phyloP scores from a whole-genome alignment of 2,797 vertebrate genomes.

The Urocyon cinereoargenteus region DNA sequence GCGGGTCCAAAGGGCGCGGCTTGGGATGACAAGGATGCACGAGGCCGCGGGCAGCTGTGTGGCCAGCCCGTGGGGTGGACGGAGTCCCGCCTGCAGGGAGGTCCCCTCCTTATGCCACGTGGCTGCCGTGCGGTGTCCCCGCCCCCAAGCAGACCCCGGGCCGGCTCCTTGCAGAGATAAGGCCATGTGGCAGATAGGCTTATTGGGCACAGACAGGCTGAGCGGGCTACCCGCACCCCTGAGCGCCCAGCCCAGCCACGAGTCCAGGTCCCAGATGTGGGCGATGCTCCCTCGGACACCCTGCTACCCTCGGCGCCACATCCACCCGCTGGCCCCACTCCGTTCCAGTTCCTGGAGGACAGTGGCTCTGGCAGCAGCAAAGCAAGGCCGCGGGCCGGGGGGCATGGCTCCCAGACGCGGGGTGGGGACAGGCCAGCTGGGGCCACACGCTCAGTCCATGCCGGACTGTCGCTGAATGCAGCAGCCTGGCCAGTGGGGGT shows the following conservation, averaged over 20 bases:
- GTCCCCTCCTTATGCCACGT: too few relatives aligned
- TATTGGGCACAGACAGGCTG: too few relatives aligned
- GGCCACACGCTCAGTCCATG: background rate
- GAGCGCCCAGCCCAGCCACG: background rate
- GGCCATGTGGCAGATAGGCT: background rate
- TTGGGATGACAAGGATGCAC: background rate
- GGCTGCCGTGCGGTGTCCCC: background rate
- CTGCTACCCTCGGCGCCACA: fast-evolving
- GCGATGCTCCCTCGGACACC: background rate
- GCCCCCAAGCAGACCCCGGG: background rate
- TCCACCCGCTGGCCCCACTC: fast-evolving
- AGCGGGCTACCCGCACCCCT: fast-evolving
- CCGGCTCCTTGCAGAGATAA: background rate
- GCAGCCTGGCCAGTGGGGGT: background rate
- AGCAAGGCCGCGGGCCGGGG: background rate
- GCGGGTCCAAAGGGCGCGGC: background rate
- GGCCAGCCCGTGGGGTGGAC: background rate
- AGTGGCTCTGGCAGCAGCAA: too few relatives aligned
- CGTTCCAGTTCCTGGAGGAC: too few relatives aligned
- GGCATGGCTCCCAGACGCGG: background rate
- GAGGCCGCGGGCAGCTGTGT: background rate
- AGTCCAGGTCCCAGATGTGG: background rate
- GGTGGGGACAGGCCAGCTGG: background rate
- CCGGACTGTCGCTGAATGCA: fast-evolving
- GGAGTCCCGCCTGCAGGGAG: background rate